A percentile compares a stretch with the other conserved stretches of the same genome.
Conservation (phyloP, 2,888 invertebrate genomes). For the Drosophila mimica region DNA sequence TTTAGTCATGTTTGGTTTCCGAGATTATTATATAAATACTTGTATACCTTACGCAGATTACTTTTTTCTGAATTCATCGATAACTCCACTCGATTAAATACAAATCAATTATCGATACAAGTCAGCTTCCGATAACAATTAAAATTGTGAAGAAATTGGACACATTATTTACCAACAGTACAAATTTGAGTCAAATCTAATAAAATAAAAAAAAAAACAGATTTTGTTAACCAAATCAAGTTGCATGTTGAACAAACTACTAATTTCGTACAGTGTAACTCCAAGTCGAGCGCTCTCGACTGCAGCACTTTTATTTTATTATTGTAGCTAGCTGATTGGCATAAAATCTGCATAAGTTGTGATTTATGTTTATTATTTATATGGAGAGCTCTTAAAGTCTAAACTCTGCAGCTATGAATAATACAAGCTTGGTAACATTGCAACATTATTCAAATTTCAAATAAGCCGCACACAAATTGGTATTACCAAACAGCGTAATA, state of each 20-base stretch:
- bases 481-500: constrained; percentile 21
- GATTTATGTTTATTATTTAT: background rate
- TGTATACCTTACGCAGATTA: background rate
- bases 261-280: background rate
- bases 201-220: background rate
- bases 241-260: background rate
- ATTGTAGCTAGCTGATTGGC: background rate
- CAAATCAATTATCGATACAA: background rate
- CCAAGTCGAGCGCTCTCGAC: background rate
- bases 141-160: background rate
- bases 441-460: constrained; percentile 19
- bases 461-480: constrained; percentile 26
- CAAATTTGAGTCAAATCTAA: background rate
- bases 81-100: too few relatives aligned
- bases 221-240: background rate
- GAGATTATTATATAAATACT: background rate
- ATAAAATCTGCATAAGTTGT: background rate
- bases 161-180: background rate
- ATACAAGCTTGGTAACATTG: background rate
- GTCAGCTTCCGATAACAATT: background rate
- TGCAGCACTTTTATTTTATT: background rate
- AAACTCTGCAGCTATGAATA: background rate
- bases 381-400: background rate
- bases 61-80: background rate
- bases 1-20: background rate